A percentile compares a stretch with the other conserved stretches of the same genome.
Conservation (phyloP, 2,797 vertebrate genomes). For the Myotis daubentonii region DNA sequence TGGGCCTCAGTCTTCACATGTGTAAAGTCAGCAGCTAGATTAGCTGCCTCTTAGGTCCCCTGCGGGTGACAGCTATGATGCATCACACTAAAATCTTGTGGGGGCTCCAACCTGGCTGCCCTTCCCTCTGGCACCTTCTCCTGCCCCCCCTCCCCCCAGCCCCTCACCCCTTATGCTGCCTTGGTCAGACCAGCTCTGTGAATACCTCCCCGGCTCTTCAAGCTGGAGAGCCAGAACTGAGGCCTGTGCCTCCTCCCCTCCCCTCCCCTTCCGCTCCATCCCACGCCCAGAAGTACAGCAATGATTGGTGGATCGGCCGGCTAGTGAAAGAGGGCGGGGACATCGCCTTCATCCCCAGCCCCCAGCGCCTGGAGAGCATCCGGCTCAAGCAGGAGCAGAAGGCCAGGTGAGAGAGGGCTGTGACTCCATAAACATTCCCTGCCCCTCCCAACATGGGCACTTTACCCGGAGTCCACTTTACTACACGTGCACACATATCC, state of each 20-base stretch:
- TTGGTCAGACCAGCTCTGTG: background rate
- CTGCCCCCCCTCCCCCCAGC: background rate
- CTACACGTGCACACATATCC: background rate
- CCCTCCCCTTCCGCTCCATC: background rate
- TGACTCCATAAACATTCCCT: background rate
- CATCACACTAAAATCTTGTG: background rate
- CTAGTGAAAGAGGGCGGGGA: conserved; percentile 97
- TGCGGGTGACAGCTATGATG: background rate
- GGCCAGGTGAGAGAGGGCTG: conserved; percentile 87
- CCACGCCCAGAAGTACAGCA: conserved; percentile 92
- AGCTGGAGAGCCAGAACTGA: background rate
- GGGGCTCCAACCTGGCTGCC: background rate
- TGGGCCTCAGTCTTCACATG: background rate
- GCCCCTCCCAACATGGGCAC: background rate
- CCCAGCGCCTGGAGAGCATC: conserved; percentile 95
- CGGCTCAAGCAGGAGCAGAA: conserved; percentile 97
- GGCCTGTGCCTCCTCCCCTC: background rate
- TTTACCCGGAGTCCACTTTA: background rate
- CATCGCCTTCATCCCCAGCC: conserved; percentile 97
- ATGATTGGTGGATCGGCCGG: conserved; percentile 98
- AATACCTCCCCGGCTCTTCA: background rate
- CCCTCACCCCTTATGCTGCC: background rate
- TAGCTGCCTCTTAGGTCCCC: background rate
- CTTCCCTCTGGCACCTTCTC: background rate
- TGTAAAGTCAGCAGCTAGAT: background rate